These are phyloP conservation scores for Drosophila peninsularis DNA, from an alignment of 2,888 invertebrate species.

Conservation along the genomic window DNA sequence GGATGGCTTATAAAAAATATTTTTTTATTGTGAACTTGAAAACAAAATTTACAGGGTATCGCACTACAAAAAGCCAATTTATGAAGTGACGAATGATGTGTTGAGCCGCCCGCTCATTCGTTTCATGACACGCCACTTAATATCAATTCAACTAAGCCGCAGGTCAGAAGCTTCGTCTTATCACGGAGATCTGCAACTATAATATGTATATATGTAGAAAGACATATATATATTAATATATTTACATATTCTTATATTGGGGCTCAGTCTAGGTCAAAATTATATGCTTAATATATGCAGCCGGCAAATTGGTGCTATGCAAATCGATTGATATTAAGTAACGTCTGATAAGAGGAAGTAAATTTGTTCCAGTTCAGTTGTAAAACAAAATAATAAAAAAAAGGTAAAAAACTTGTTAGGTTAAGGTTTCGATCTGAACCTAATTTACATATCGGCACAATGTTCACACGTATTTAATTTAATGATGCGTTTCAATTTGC, in stretches of 20 bases:
- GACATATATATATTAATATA: slow-evolving; percentile 3
- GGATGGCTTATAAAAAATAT: too few species aligned
- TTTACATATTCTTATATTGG: slow-evolving; percentile 1
- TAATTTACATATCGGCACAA: slow-evolving; percentile 29
- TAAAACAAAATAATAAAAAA: slow-evolving; percentile 3
- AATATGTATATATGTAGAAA: background rate
- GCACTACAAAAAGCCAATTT: slow-evolving; percentile 59
- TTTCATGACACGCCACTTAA: slow-evolving; percentile 34
- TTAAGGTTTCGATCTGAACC: slow-evolving; percentile 23
- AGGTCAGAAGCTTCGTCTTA: slow-evolving; percentile 29
- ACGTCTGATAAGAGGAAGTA: slow-evolving; percentile 28
- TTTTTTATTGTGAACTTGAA: too few species aligned
- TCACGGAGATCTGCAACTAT: slow-evolving; percentile 17
- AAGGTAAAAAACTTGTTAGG: slow-evolving; percentile 9
- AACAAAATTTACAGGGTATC: slow-evolving; percentile 21
- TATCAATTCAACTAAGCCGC: slow-evolving; percentile 39
- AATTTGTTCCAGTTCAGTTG: slow-evolving; percentile 11
- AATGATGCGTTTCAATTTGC: slow-evolving; percentile 33
- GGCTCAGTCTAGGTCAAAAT: slow-evolving; percentile 49
- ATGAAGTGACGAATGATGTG: slow-evolving; percentile 29
- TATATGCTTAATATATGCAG: slow-evolving; percentile 37
- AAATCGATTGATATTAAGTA: slow-evolving; percentile 47
- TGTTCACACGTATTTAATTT: slow-evolving; percentile 49
- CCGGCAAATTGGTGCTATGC: slow-evolving; percentile 27
- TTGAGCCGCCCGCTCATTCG: slow-evolving; percentile 22